Evolutionary conservation across 2,888 invertebrate species (phyloP), one percentile per base, ranked within the genome.

Genomic region (Dilophus febrilis): DNA sequence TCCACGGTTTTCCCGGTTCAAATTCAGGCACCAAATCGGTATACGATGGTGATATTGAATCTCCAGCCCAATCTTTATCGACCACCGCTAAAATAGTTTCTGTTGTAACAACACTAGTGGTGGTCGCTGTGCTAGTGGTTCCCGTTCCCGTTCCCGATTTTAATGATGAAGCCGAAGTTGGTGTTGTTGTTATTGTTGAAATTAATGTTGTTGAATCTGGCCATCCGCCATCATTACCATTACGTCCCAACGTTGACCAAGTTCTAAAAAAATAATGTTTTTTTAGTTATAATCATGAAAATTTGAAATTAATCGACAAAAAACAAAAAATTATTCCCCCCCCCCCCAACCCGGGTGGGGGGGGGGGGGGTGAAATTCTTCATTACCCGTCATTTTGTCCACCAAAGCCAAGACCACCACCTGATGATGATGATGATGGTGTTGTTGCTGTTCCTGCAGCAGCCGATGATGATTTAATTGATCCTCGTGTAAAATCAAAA

Each of bases 1-100:
- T 91, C 94, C 94, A 95, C 43, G 92, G 92, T 63, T 94, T 92
- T 54, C 95, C 95, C 49, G 95, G 95, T 65, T 94, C 91, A 66
- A 95, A 95, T 71, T 95, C 94, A 46, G 91, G 91, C 59, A 94
- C 91, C 53, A 91, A 72, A 65, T 90, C 90, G 53, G 77, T 75
- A 57, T 81, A 78, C 34, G 77, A 75, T 41, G 76, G 73, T 46
- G 71, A 59, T n/a, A n/a, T n/a, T n/a, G n/a, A n/a, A n/a, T n/a
- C n/a, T n/a, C n/a, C 59, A 51, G 74, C 64, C 79, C 86, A 85
- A 65, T 86, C 85, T 68, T 86, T 86, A 62, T 77, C 81, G 61
- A 82, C 83, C 46, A 75, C 77, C 55, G 80, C 81, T 47, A 71
- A 72, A 50, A 77, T 73, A 46, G 70, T 68, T 47, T 81, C 77